Conservation (phyloP, 53 echinoderm and acorn worm genomes). For the Mesocentrotus franciscanus region DNA sequence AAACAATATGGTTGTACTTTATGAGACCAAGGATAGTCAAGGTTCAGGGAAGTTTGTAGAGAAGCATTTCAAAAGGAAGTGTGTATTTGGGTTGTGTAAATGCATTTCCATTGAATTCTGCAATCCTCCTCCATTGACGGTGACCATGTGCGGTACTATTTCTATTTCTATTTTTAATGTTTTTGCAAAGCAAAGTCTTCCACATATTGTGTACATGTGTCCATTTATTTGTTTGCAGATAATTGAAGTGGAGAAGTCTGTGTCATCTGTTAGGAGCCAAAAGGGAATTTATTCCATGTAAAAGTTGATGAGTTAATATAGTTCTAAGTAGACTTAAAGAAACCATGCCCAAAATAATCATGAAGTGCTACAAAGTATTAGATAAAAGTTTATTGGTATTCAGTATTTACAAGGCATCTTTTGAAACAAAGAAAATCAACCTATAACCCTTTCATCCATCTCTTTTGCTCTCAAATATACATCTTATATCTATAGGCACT, state of each 20-base stretch:
- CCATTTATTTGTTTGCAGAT: background rate
- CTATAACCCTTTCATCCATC: background rate
- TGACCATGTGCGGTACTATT: background rate
- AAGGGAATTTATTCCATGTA: background rate
- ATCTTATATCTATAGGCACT: constrained; percentile 69
- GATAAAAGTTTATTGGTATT: no score
- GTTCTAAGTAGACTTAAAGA: no score
- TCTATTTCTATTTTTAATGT: background rate
- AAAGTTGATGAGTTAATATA: background rate
- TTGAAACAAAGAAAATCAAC: no score
- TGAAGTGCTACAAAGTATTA: no score
- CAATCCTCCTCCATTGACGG: background rate
- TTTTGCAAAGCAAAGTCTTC: background rate
- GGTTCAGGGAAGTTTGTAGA: background rate
- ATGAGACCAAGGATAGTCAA: constrained; percentile 27
- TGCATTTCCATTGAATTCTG: background rate
- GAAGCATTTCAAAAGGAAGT: background rate
- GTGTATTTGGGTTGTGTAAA: constrained; percentile 27
- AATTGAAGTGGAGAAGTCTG: background rate
- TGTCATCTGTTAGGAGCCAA: background rate
- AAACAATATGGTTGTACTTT: constrained; percentile 34
- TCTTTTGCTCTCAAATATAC: no score
- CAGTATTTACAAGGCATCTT: no score
- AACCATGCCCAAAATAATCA: no score
- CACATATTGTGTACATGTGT: no score